Percentiles rank a stretch among this genome's conserved stretches.
These are phyloP conservation scores for Bothrops jararaca DNA, from an alignment of 2,113 vertebrate genomes.

Conservation along the genomic window DNA sequence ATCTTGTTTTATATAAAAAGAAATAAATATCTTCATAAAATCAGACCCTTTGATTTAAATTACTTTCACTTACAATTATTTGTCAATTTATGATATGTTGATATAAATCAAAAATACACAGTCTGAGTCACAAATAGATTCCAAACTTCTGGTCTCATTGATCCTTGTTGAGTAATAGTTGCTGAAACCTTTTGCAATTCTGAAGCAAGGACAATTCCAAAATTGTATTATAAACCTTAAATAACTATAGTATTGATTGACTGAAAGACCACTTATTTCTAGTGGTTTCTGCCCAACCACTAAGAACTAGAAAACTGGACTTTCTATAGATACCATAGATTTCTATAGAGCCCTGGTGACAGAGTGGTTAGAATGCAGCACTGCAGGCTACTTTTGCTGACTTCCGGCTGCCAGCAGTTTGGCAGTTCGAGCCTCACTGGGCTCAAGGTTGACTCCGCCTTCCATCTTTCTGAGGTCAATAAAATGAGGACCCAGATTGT, in stretches of 20 bases:
- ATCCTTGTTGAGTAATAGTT: neutral
- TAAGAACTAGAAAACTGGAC: neutral
- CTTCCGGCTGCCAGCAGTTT: no score
- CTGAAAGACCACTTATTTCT: neutral
- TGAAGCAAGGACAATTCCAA: neutral
- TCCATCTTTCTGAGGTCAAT: no score
- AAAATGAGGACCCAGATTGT: no score
- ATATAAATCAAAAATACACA: neutral
- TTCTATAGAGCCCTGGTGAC: no score
- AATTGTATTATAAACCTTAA: neutral
- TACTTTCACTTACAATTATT: neutral
- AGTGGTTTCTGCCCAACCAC: neutral
- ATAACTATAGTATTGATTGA: neutral
- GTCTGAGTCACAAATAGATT: neutral
- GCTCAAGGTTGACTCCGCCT: no score
- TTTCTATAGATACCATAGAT: neutral
- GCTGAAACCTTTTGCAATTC: neutral
- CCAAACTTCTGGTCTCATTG: neutral
- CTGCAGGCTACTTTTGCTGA: no score
- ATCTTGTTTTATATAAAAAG: neutral
- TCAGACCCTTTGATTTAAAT: neutral
- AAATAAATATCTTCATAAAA: neutral
- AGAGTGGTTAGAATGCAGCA: no score
- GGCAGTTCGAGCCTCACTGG: no score
- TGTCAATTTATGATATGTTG: neutral